Evolutionary conservation across 2,113 vertebrate genomes (phyloP), one percentile per base, ranked within the genome.

Genomic region (Tachycineta bicolor): DNA sequence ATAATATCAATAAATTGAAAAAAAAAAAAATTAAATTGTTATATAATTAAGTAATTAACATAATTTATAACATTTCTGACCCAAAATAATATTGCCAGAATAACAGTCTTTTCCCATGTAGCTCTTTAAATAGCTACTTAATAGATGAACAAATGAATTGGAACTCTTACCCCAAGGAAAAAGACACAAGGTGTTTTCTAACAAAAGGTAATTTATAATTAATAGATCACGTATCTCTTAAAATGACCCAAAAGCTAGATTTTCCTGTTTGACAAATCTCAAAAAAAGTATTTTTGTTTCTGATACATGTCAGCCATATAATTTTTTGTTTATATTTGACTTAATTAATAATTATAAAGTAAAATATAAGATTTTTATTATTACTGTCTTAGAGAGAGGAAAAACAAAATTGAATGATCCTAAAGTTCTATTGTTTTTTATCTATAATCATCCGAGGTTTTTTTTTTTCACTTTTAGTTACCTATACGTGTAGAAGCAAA

Each of bases 391-490:
- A 55, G 7, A 43, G 12, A 59, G 5, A 88, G 5, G 5, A 76
- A 59, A 81, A n/a, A 0, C 10, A 33, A 83, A 91, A 33, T 0
- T 4, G 11, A 60, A 10, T 63, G 3, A 75, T 23, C 4, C 2
- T 63, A 78, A 83, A 63, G 21, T 44, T 74, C 3, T 74, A 28
- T 71, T 50, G 26, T 17, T 68, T 90, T 92, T 73, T 77, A 80
- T 41, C 28, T 17, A 55, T 37, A 6, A 43, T 11, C 5, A 50
- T 41, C 13, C 53, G 6, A 39, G 37, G 37, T 37, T 4, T 55
- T 44, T n/a, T n/a, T 59, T 69, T 89, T 64, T 41, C 33, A 37
- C 11, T 44, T 41, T 52, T n/a, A 74, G 11, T 41, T 23, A 25
- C 59, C 50, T 39, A n/a, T 8, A 58, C 3, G 37, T 10, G 31